These are phyloP conservation scores for Chunga burmeisteri DNA, from an alignment of 2,113 vertebrate species.

Conservation along the genomic window DNA sequence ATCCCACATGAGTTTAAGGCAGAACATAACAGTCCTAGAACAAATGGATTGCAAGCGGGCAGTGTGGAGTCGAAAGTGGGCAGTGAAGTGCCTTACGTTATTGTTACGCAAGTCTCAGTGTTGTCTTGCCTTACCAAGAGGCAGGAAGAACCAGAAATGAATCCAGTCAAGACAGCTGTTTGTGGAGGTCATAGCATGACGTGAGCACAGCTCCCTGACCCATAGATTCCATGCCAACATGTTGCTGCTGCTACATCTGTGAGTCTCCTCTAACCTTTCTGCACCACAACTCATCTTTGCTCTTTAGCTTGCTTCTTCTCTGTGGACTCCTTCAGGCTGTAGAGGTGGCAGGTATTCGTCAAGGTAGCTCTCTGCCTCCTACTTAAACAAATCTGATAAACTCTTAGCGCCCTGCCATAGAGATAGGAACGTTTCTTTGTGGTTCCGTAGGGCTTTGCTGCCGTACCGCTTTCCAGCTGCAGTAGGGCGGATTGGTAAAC, in stretches of 20 bases:
- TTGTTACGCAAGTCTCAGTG: accelerated
- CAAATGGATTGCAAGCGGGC: background rate
- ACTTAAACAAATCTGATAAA: background rate
- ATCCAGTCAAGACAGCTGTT: background rate
- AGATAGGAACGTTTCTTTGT: background rate
- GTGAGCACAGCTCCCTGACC: background rate
- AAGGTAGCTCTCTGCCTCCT: background rate
- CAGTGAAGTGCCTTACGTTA: background rate
- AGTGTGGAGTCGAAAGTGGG: background rate
- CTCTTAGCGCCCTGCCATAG: background rate
- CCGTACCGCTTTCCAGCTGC: background rate
- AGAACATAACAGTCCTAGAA: background rate
- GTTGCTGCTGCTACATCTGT: background rate
- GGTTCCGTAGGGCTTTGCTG: background rate
- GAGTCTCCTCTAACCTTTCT: background rate
- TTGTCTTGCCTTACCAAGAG: background rate
- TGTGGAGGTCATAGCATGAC: background rate
- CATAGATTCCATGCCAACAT: background rate
- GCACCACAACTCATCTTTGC: background rate
- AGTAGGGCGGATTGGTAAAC: background rate
- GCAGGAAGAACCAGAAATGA: background rate
- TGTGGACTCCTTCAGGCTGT: background rate
- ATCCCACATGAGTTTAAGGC: background rate
- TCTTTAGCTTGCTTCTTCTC: background rate
- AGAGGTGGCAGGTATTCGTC: background rate